phyloP scores from a whole-genome alignment of 2,797 vertebrate genomes.

The Fratercula arctica region DNA sequence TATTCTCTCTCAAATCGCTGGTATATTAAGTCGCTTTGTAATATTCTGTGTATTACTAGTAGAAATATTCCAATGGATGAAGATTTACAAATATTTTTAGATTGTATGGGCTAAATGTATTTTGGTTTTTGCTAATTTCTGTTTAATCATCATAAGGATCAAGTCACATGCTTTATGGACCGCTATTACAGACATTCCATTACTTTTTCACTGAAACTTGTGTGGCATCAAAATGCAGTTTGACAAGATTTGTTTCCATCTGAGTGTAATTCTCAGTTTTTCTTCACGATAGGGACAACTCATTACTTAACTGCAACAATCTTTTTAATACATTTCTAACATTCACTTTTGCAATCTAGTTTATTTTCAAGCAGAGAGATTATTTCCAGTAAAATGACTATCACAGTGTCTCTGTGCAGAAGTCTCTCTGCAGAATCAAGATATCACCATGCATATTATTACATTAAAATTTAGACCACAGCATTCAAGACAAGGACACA shows the following conservation, averaged over 20 bases:
- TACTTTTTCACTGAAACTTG: background rate
- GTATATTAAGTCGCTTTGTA: background rate
- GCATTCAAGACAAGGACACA: conserved; percentile 1
- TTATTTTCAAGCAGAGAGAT: background rate
- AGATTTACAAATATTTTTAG: background rate
- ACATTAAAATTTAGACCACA: background rate
- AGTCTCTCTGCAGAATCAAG: background rate
- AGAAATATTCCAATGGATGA: background rate
- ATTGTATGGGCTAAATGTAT: background rate
- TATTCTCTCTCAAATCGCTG: background rate
- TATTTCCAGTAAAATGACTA: conserved; percentile 6
- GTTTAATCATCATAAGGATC: background rate
- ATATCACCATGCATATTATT: background rate
- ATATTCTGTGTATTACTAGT: background rate
- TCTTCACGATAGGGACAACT: background rate
- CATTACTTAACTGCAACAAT: background rate
- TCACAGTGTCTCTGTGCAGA: background rate
- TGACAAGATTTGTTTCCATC: background rate
- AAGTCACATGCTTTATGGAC: background rate
- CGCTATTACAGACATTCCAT: background rate
- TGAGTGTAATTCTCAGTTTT: background rate
- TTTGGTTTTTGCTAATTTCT: background rate
- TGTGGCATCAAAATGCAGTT: background rate
- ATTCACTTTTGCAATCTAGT: background rate
- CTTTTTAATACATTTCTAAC: background rate